Evolutionary conservation across 2,113 vertebrate species (phyloP), one percentile per base, ranked within the genome.

Genomic region (Pygoscelis adeliae): DNA sequence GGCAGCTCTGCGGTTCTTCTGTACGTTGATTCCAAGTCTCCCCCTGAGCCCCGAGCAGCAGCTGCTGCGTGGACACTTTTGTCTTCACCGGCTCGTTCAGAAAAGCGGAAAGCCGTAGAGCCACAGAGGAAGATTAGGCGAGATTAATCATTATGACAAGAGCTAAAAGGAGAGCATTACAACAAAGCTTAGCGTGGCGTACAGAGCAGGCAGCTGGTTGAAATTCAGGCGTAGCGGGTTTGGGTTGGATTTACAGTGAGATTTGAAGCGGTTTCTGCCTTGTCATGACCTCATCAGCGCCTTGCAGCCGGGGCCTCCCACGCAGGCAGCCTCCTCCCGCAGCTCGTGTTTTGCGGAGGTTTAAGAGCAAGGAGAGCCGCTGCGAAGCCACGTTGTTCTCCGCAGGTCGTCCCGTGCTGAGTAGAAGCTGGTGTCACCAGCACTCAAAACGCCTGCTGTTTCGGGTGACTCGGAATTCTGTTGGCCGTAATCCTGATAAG

Each of bases 351-450:
- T 44, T 44, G 38, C 5, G 1, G 85, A 53, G 65, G 34, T 34
- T 27, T 34, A 15, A 53, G 29, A 38, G 38, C 34, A 34, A 40
- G 70, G 25, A 55, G n/a, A 47, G 30, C 29, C 2, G 8, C 53
- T 53, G 38, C 29, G 18, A 62, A 53, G 62, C 38, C 23, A 3
- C 6, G 5, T 34, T 36, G 15, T 50, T 44, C 50, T 34, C 66
- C 0, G 1, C 58, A 16, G 17, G 25, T 32, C 1, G 2, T 27
- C 70, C 38, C 23, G 1, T 26, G 32, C 52, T 5, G 36, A 13
- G 46, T 9, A 19, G 46, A 38, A 53, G 62, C 56, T 62, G 58
- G 38, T 25, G 73, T 52, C 19, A 17, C 22, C 16, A 8, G 23
- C 20, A 2, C 32, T 36, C 38, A 5, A 14, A 38, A 38, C 0